Percentiles rank a stretch among this genome's conserved stretches.
phyloP scores from a whole-genome alignment of 2,888 invertebrate species.

The Volucella zonaria region DNA sequence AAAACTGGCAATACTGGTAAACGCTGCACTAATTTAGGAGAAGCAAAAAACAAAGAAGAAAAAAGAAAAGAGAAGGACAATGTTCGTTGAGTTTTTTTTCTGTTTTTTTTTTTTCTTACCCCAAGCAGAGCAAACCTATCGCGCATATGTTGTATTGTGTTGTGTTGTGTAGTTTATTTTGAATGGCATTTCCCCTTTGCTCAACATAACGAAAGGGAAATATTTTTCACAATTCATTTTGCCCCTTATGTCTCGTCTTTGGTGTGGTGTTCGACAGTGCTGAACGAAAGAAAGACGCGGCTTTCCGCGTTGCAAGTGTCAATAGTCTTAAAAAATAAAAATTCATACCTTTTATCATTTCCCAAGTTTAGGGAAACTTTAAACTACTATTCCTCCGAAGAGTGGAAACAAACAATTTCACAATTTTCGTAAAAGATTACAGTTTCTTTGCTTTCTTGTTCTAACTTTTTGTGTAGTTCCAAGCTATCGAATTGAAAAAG shows the following conservation, averaged over 20 bases:
- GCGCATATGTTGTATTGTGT: conserved; percentile 29
- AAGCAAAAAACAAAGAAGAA: background rate
- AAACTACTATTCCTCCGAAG: too few species aligned
- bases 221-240: conserved; percentile 12
- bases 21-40: conserved; percentile 26
- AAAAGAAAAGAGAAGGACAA: conserved; percentile 4
- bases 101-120: conserved; percentile 27
- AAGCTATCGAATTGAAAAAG: background rate
- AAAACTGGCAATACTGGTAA: conserved; percentile 58
- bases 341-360: too few species aligned
- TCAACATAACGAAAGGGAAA: conserved; percentile 60
- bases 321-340: conserved; percentile 9
- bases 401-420: conserved; percentile 24
- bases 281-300: conserved; percentile 63
- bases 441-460: background rate
- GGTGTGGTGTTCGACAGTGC: conserved; percentile 23
- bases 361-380: too few species aligned
- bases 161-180: background rate
- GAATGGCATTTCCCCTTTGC: conserved; percentile 10
- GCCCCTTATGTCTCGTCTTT: background rate
- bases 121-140: conserved; percentile 40
- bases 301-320: conserved; percentile 57
- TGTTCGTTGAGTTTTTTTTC: conserved; percentile 26
- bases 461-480: background rate
- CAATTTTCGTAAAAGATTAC: conserved; percentile 27